phyloP scores from a whole-genome alignment of 2,888 invertebrate genomes.

The Rhamnusium bicolor region DNA sequence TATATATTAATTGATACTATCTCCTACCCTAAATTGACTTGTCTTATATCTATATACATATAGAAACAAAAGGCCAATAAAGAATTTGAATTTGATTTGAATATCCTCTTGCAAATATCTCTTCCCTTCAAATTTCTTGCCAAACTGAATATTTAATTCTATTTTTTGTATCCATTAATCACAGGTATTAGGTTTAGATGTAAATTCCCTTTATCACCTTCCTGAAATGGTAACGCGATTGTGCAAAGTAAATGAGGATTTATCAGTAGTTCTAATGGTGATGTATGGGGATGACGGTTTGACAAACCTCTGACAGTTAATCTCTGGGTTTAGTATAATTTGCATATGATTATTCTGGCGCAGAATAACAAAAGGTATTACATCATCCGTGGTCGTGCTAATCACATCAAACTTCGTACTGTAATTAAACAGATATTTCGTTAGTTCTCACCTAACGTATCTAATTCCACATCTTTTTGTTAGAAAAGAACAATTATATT shows the following conservation, averaged over 20 bases:
- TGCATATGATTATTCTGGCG: slow-evolving; percentile 67
- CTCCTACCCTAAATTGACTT: too few relatives aligned
- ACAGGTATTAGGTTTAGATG: slow-evolving; percentile 14
- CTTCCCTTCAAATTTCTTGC: background rate
- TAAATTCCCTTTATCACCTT: slow-evolving; percentile 35
- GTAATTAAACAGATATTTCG: slow-evolving; percentile 19
- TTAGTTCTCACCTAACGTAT: background rate
- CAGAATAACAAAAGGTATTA: slow-evolving; percentile 63
- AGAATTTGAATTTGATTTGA: too few relatives aligned
- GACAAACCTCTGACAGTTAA: slow-evolving; percentile 68
- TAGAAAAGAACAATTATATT: too few relatives aligned
- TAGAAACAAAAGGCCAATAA: too few relatives aligned
- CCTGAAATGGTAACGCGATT: slow-evolving; percentile 27
- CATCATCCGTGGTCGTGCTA: slow-evolving; percentile 61
- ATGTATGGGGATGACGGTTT: slow-evolving; percentile 61
- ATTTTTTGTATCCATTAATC: slow-evolving; percentile 19
- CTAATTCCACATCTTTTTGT: background rate
- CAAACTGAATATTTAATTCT: background rate
- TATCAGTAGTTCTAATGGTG: slow-evolving; percentile 54
- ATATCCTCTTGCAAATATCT: background rate
- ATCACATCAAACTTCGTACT: slow-evolving; percentile 51
- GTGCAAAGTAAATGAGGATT: slow-evolving; percentile 50
- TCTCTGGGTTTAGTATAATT: slow-evolving; percentile 65
- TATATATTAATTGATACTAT: too few relatives aligned
- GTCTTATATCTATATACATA: too few relatives aligned